Evolutionary conservation across 2,113 vertebrate genomes (phyloP).

Genomic region (mouse (Mus musculus)): DNA sequence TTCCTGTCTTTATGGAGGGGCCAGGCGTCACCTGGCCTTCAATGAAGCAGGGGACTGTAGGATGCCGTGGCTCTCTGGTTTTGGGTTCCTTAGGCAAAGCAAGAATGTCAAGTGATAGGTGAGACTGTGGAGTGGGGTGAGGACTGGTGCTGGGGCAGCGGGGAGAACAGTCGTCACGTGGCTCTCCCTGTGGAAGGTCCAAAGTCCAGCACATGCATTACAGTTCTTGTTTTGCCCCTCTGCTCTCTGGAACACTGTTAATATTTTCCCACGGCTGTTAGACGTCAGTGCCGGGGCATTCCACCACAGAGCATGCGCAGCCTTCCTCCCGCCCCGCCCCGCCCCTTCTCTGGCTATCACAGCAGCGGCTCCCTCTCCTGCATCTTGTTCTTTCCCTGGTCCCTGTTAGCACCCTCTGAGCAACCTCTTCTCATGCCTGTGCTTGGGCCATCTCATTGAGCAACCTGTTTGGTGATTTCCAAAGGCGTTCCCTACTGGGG

Average conservation of each 20-base stretch:
- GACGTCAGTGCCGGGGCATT: neutral
- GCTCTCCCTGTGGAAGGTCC: fast-evolving
- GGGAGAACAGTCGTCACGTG: fast-evolving
- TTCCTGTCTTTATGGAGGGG: neutral
- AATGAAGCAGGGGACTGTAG: neutral
- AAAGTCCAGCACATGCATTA: fast-evolving
- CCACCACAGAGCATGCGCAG: neutral
- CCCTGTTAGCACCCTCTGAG: neutral
- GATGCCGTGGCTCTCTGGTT: fast-evolving
- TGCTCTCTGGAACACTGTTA: neutral
- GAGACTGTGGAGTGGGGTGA: too few relatives aligned
- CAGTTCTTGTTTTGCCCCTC: neutral
- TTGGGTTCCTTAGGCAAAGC: fast-evolving
- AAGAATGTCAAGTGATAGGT: too few relatives aligned
- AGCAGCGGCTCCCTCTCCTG: too few relatives aligned
- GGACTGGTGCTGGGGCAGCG: neutral
- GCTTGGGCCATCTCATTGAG: neutral
- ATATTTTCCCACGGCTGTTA: neutral
- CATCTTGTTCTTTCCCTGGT: neutral
- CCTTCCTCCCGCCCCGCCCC: neutral
- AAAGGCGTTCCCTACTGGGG: neutral
- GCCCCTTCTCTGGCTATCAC: neutral
- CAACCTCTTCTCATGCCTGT: neutral
- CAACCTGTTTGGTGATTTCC: neutral
- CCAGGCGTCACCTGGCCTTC: too few relatives aligned